phyloP scores from a whole-genome alignment of 2,888 invertebrate species.

The Lamellibrachia columna region DNA sequence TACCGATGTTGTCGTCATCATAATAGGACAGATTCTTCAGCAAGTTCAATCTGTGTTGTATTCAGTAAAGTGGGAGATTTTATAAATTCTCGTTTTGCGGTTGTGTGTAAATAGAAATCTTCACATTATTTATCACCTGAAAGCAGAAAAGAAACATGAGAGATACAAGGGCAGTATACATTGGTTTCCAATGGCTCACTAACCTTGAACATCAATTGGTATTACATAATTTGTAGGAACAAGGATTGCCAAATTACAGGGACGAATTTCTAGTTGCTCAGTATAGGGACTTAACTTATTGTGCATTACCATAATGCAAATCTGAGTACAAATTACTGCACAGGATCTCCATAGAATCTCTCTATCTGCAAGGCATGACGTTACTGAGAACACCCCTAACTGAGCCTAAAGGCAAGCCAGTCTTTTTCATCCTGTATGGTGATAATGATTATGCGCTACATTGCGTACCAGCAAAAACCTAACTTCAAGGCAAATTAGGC shows the following conservation, averaged over 20 bases:
- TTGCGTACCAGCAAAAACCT: constrained; percentile 7
- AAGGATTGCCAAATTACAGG: background rate
- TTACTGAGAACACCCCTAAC: background rate
- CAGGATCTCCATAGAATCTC: background rate
- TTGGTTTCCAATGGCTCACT: background rate
- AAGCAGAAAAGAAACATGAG: background rate
- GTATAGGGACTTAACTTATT: background rate
- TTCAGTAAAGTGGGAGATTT: background rate
- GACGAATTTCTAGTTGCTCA: background rate
- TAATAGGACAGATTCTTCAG: background rate
- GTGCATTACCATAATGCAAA: background rate
- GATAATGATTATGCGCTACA: background rate
- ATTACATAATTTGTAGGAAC: background rate
- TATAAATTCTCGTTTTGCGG: background rate
- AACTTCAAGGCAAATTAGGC: constrained; percentile 16
- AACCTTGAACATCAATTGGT: background rate
- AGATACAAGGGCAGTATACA: background rate
- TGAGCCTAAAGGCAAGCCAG: background rate
- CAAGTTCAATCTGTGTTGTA: background rate
- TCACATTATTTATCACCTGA: background rate
- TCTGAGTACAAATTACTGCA: background rate
- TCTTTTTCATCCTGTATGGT: background rate
- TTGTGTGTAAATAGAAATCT: background rate
- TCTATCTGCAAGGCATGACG: background rate
- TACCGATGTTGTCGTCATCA: background rate